A percentile compares a stretch with the other conserved stretches of the same genome.
phyloP scores from a whole-genome alignment of 2,113 vertebrate genomes.

The Sinocyclocheilus anophthalmus region DNA sequence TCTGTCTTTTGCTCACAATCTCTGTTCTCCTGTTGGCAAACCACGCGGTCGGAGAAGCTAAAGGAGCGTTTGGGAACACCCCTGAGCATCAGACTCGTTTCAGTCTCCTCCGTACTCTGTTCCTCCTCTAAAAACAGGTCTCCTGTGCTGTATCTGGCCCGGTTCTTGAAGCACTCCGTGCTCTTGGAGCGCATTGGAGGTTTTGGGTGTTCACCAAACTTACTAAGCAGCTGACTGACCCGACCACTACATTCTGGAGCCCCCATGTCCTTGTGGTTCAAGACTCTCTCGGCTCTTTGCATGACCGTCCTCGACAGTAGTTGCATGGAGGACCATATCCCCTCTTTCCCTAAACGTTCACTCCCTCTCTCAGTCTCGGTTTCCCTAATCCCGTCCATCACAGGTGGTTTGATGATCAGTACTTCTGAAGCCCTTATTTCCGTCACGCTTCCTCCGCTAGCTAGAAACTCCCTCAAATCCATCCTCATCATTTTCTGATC shows the following conservation, averaged over 20 bases:
- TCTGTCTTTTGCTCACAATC: constrained; percentile 39
- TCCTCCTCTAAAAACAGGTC: constrained; percentile 49
- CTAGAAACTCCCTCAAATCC: constrained; percentile 73
- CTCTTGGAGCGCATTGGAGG: constrained; percentile 77
- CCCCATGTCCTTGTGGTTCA: constrained; percentile 54
- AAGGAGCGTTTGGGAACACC: constrained; percentile 68
- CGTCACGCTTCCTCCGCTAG: constrained; percentile 71
- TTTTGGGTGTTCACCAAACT: constrained; percentile 74
- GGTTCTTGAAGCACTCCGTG: constrained; percentile 72
- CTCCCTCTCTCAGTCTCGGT: constrained; percentile 29
- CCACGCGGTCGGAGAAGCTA: constrained; percentile 72
- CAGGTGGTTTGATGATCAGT: constrained; percentile 72
- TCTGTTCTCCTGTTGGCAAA: constrained; percentile 61
- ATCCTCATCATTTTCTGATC: constrained; percentile 70
- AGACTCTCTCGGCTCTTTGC: constrained; percentile 37
- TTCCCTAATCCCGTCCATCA: constrained; percentile 56
- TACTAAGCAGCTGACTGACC: constrained; percentile 78
- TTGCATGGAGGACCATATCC: neutral
- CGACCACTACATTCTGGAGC: constrained; percentile 66
- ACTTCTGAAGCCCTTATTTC: constrained; percentile 78
- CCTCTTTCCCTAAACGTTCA: constrained; percentile 53
- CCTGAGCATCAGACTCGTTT: constrained; percentile 42
- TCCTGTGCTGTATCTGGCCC: constrained; percentile 44
- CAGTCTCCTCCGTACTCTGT: constrained; percentile 15
- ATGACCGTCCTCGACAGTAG: neutral